phyloP scores from a whole-genome alignment of 2,797 vertebrate species.

The Paedocypris micromegethes region DNA sequence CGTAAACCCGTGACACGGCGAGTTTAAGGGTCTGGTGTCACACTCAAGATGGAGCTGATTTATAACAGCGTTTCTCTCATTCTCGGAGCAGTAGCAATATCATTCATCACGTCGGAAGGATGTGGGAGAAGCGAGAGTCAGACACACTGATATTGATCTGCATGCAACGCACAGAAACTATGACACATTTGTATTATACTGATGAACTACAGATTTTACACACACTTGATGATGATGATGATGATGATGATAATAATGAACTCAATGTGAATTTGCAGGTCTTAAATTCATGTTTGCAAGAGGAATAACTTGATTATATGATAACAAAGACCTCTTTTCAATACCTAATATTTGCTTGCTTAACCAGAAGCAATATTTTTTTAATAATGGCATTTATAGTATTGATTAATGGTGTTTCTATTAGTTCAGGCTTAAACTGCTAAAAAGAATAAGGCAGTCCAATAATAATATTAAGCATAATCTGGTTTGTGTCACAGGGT shows the following conservation, averaged over 20 bases:
- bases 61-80: slow-evolving; percentile 1
- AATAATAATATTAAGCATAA: no score
- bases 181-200: not conserved
- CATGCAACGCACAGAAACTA: not conserved
- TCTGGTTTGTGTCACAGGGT: no score
- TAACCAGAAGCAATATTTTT: no score
- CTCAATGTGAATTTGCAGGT: no score
- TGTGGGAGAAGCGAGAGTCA: not conserved
- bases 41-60: slow-evolving; percentile 6
- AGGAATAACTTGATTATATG: no score
- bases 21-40: not conserved
- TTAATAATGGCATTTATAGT: no score
- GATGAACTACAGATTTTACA: not conserved
- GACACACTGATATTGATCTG: slow-evolving; percentile 19
- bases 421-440: no score
- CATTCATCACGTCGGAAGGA: slow-evolving; percentile 15
- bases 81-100: slow-evolving; percentile 6
- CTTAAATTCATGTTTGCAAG: no score
- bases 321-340: no score
- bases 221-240: not conserved
- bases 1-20: not conserved
- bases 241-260: not conserved
- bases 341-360: no score
- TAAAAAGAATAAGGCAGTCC: no score
- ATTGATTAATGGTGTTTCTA: no score